Conservation (phyloP, 2,113 vertebrate species). For the Antechinus stuartii region DNA sequence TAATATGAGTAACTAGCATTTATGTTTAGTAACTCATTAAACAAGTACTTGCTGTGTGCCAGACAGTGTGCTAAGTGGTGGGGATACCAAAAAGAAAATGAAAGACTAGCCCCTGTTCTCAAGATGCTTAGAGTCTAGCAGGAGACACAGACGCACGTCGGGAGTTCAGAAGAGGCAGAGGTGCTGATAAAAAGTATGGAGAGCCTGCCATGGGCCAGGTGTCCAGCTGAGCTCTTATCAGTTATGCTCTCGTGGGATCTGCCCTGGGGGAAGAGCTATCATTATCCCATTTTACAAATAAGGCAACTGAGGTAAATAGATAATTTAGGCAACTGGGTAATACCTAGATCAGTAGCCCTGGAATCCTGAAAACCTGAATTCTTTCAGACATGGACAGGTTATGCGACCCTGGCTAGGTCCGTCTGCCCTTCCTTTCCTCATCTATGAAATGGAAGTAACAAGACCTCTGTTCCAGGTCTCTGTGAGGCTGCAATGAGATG, state of each 20-base stretch:
- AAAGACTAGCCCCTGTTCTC: not conserved
- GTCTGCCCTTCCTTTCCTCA: not conserved
- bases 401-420: not conserved
- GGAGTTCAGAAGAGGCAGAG: no score
- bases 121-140: not conserved
- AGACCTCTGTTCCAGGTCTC: not conserved
- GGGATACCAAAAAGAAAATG: not conserved
- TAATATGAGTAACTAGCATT: not conserved
- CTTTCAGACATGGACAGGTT: not conserved
- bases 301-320: not conserved
- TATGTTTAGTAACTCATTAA: not conserved
- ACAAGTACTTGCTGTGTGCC: not conserved
- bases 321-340: not conserved
- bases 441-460: not conserved
- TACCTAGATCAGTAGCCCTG: not conserved
- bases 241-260: not conserved
- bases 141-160: no score
- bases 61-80: not conserved
- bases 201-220: not conserved
- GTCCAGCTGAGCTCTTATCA: no score
- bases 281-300: not conserved
- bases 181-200: not conserved
- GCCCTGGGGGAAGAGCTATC: not conserved
- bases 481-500: not conserved
- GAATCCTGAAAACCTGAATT: not conserved